Evolutionary conservation across 1,140 invertebrate genomes (phyloP).

Genomic region (Cydia pomonella): DNA sequence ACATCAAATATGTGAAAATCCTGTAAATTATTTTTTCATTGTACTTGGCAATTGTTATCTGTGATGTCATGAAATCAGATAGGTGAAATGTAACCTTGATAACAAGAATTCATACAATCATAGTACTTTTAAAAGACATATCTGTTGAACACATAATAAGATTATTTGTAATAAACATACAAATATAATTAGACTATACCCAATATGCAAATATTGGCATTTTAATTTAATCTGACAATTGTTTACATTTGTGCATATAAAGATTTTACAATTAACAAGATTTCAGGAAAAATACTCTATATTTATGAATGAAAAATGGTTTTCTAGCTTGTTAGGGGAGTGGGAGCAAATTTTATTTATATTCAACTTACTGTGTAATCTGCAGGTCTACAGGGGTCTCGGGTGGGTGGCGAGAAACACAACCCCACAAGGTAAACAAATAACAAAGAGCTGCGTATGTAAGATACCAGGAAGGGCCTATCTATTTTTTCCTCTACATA

Average conservation of each 20-base stretch:
- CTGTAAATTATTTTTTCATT: neutral
- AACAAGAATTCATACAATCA: neutral
- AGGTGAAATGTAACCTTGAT: neutral
- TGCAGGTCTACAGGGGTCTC: constrained; percentile 69
- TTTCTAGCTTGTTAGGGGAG: neutral
- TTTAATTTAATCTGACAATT: too few relatives aligned
- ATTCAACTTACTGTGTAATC: constrained; percentile 69
- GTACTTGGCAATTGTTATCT: neutral
- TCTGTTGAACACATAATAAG: neutral
- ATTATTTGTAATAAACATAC: neutral
- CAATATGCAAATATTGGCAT: too few relatives aligned
- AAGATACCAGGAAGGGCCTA: constrained; percentile 70
- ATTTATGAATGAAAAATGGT: too few relatives aligned
- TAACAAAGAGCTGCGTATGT: constrained; percentile 71
- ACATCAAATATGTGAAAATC: neutral
- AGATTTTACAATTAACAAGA: too few relatives aligned
- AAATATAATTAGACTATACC: too few relatives aligned
- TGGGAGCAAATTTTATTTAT: neutral
- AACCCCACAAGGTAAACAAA: constrained; percentile 72
- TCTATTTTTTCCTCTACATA: constrained; percentile 70
- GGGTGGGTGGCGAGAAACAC: constrained; percentile 71
- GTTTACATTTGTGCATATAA: too few relatives aligned
- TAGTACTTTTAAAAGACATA: neutral
- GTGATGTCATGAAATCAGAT: neutral
- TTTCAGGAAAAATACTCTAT: too few relatives aligned